Conservation (phyloP, 2,797 vertebrate species). For the Mormyrops boulengeri region DNA sequence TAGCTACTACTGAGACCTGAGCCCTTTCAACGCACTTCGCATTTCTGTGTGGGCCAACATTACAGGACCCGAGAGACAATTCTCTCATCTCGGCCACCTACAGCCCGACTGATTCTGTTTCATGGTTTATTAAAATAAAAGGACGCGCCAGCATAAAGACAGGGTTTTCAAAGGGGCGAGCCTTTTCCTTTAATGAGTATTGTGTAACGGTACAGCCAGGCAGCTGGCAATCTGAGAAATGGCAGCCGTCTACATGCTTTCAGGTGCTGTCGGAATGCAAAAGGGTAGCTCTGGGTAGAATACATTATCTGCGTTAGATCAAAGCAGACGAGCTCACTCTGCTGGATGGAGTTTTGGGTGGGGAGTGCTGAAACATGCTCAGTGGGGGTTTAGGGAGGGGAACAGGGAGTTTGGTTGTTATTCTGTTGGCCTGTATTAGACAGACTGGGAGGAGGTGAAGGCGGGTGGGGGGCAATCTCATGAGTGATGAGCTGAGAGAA, state of each 20-base stretch:
- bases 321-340: neutral
- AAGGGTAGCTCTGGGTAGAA: neutral
- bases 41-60: neutral
- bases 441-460: neutral
- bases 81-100: neutral
- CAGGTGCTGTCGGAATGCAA: constrained; percentile 11
- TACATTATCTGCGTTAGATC: constrained; percentile 2
- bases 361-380: neutral
- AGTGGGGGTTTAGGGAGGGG: neutral
- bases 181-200: neutral
- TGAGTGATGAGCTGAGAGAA: neutral
- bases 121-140: neutral
- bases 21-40: neutral
- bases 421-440: neutral
- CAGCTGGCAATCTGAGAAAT: constrained; percentile 17
- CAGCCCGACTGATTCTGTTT: neutral
- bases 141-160: neutral
- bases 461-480: neutral
- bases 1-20: neutral
- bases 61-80: neutral
- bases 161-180: neutral
- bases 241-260: constrained; percentile 27
- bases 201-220: neutral
- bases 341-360: neutral
- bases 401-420: neutral